Percentiles rank a stretch among this genome's conserved stretches.
These are phyloP conservation scores for Trogon surrucura DNA, from an alignment of 2,113 vertebrate genomes.

Conservation along the genomic window DNA sequence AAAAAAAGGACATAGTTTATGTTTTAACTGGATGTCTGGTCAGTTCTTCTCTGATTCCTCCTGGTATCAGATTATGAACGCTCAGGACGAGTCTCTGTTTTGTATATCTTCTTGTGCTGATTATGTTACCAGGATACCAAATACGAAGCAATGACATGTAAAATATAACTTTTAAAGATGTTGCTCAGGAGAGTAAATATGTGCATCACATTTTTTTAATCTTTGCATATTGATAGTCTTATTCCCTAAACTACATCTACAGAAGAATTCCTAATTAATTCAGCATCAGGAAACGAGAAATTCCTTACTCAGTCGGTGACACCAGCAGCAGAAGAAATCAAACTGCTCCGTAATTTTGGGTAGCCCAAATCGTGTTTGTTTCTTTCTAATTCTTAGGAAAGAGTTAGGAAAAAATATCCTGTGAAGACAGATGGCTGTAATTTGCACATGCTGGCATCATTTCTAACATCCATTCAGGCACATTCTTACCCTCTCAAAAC, in stretches of 20 bases:
- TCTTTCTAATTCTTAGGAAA: background rate
- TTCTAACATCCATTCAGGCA: background rate
- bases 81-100: conserved; percentile 46
- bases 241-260: background rate
- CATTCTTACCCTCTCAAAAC: background rate
- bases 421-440: background rate
- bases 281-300: background rate
- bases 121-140: conserved; percentile 76
- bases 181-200: conserved; percentile 3
- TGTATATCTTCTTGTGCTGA: conserved; percentile 55
- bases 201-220: background rate
- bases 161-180: background rate
- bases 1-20: background rate
- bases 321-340: background rate
- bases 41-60: conserved; percentile 29
- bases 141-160: conserved; percentile 56
- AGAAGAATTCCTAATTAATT: background rate
- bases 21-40: conserved; percentile 7
- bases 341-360: background rate
- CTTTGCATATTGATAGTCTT: background rate
- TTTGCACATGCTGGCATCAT: background rate
- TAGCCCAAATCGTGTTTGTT: background rate
- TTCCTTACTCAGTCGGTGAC: background rate
- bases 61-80: conserved; percentile 26
- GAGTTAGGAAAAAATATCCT: background rate